Percentiles rank a stretch among this genome's conserved stretches.
These are phyloP conservation scores for Amphibalanus amphitrite DNA, from an alignment of 1,140 invertebrate genomes.

Conservation along the genomic window DNA sequence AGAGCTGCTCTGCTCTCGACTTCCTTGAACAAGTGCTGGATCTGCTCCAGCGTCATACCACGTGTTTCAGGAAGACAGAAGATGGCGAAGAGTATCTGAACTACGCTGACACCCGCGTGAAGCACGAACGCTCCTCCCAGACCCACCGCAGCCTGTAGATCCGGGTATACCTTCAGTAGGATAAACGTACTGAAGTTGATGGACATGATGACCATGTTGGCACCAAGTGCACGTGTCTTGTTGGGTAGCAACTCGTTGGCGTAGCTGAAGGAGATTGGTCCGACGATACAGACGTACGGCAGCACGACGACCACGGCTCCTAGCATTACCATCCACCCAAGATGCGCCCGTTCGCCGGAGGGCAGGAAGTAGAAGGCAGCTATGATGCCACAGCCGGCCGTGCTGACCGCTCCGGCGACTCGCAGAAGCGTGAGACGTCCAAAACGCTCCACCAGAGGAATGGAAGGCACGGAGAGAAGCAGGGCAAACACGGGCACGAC, in stretches of 20 bases:
- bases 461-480: background rate
- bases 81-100: background rate
- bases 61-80: background rate
- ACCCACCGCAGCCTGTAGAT: background rate
- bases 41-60: background rate
- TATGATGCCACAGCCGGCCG: background rate
- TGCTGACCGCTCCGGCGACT: background rate
- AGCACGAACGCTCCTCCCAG: background rate
- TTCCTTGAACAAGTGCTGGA: background rate
- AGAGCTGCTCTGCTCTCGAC: no score
- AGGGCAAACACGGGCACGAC: background rate
- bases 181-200: background rate
- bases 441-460: background rate
- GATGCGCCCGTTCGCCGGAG: background rate
- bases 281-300: background rate
- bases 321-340: background rate
- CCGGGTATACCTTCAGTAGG: background rate
- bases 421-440: background rate
- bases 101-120: background rate
- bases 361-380: background rate
- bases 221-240: background rate
- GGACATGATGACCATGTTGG: background rate
- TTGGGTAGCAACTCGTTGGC: background rate
- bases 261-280: slow-evolving; percentile 17
- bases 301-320: background rate